A percentile compares a stretch with the other conserved stretches of the same genome.
Evolutionary conservation across 2,888 invertebrate genomes (phyloP).

Genomic region (Kryphioiulus occultus): DNA sequence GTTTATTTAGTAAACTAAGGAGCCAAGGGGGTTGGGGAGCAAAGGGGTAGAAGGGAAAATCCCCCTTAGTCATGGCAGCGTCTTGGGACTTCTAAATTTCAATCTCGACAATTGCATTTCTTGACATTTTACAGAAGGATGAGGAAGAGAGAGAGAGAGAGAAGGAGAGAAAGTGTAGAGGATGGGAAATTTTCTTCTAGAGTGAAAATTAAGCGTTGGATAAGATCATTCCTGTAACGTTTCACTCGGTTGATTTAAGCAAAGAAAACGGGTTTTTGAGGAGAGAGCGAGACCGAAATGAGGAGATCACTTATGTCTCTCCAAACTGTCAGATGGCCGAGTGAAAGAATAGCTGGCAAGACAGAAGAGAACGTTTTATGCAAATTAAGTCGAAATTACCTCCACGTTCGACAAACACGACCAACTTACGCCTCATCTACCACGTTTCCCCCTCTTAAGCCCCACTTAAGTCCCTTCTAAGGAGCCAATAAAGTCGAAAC

Average conservation of each 20-base stretch:
- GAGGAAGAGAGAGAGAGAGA: no score
- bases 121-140: background rate
- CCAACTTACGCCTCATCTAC: background rate
- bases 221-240: background rate
- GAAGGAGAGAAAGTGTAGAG: no score
- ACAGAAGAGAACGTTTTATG: background rate
- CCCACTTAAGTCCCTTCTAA: background rate
- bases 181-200: no score
- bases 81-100: background rate
- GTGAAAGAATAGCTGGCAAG: background rate
- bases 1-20: background rate
- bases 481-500: background rate
- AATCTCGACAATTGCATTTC: background rate
- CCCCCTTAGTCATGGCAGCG: background rate
- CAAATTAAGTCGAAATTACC: conserved; percentile 1
- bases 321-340: background rate
- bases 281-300: background rate
- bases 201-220: background rate
- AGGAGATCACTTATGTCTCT: background rate
- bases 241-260: conserved; percentile 5
- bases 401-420: background rate
- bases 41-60: no score
- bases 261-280: background rate
- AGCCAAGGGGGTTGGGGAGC: background rate
- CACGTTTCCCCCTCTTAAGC: background rate